Percentiles rank a stretch among this genome's conserved stretches.
Conservation (phyloP, 2,113 vertebrate genomes). For the Oryzias javanicus region DNA sequence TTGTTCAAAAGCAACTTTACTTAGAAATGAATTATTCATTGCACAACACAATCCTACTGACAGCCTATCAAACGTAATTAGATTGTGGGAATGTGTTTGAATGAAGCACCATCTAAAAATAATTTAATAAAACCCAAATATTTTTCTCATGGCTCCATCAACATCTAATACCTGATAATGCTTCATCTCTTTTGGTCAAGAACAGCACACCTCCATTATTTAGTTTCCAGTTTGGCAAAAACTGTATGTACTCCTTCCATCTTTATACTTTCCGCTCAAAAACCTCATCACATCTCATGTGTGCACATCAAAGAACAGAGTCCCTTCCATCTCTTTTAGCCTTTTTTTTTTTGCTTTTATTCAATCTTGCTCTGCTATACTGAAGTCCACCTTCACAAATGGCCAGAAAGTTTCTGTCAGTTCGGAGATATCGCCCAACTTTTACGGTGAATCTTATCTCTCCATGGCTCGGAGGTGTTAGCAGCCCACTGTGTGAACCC, state of each 20-base stretch:
- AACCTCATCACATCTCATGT: constrained; percentile 78
- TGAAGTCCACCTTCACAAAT: constrained; percentile 70
- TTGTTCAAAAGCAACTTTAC: constrained; percentile 28
- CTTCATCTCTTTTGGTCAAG: constrained; percentile 72
- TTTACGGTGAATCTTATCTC: constrained; percentile 64
- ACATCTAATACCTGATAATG: constrained; percentile 75
- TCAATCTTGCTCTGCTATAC: constrained; percentile 69
- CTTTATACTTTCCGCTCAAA: constrained; percentile 77
- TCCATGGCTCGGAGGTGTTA: constrained; percentile 46
- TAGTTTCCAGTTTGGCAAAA: constrained; percentile 73
- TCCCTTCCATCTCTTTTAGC: constrained; percentile 43
- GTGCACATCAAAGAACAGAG: constrained; percentile 75
- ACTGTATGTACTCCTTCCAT: constrained; percentile 74
- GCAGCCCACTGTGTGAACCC: constrained; percentile 34
- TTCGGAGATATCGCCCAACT: constrained; percentile 60
- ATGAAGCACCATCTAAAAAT: too few species aligned
- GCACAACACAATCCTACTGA: constrained; percentile 26
- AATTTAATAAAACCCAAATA: constrained; percentile 65
- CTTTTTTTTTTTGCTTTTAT: constrained; percentile 69
- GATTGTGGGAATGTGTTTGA: constrained; percentile 11
- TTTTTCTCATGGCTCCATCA: constrained; percentile 65
- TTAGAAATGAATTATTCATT: constrained; percentile 44
- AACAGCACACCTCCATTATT: constrained; percentile 68
- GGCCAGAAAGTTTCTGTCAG: constrained; percentile 65
- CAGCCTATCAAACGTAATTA: constrained; percentile 30